phyloP scores from a whole-genome alignment of 2,888 invertebrate species.

The Plemyria rubiginata region DNA sequence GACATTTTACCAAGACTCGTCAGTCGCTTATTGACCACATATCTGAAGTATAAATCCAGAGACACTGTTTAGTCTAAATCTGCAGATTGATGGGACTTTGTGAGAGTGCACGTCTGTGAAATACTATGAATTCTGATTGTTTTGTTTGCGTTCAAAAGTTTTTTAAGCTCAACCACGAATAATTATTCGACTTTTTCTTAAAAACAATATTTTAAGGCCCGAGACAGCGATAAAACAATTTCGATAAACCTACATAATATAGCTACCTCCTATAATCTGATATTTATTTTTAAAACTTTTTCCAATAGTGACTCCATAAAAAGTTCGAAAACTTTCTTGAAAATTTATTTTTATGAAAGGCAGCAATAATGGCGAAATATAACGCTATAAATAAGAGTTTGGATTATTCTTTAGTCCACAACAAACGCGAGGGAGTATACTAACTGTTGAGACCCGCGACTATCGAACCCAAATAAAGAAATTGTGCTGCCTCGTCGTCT shows the following conservation, averaged over 20 bases:
- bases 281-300: conserved; percentile 26
- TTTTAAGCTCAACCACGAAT: conserved; percentile 16
- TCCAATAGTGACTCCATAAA: conserved; percentile 24
- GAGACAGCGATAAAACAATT: conserved; percentile 26
- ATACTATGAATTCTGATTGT: conserved; percentile 29
- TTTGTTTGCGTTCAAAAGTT: conserved; percentile 23
- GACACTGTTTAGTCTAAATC: conserved; percentile 55
- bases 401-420: conserved; percentile 54
- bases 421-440: conserved; percentile 55
- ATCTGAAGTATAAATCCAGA: conserved; percentile 62
- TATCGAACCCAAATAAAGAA: conserved; percentile 65
- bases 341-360: conserved; percentile 48
- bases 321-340: conserved; percentile 26
- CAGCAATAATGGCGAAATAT: conserved; percentile 59
- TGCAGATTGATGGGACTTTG: conserved; percentile 54
- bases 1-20: conserved; percentile 62
- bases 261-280: conserved; percentile 20
- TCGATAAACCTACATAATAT: conserved; percentile 18
- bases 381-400: conserved; percentile 60
- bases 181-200: not conserved
- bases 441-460: conserved; percentile 49
- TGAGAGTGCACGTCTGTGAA: conserved; percentile 34
- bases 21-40: conserved; percentile 50
- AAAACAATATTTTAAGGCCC: not conserved
- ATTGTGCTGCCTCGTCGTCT: conserved; percentile 67